Conservation (phyloP, 2,888 invertebrate genomes). For the Urechis unicinctus region DNA sequence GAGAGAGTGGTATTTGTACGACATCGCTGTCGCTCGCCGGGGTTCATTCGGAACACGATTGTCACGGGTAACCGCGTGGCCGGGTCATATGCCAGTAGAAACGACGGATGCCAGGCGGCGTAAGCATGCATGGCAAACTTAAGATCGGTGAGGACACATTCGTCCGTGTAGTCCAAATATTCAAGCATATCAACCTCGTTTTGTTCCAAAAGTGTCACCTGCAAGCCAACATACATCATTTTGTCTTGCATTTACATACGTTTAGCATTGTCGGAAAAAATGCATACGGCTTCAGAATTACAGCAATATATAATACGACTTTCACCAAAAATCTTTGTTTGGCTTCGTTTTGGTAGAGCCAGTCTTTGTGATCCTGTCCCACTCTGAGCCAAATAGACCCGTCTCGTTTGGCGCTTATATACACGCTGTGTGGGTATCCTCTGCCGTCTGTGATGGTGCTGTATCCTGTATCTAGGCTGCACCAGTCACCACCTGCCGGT, state of each 20-base stretch:
- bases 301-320: too few relatives aligned
- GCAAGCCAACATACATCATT: too few relatives aligned
- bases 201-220: constrained; percentile 9
- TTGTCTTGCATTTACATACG: too few relatives aligned
- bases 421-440: constrained; percentile 13
- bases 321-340: too few relatives aligned
- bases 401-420: constrained; percentile 18
- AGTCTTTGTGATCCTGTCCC: constrained; percentile 19
- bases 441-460: constrained; percentile 15
- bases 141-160: constrained; percentile 21
- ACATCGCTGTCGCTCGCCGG: constrained; percentile 14
- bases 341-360: constrained; percentile 14
- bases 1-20: constrained; percentile 14
- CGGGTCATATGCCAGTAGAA: constrained; percentile 18
- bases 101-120: constrained; percentile 23
- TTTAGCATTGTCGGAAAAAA: too few relatives aligned
- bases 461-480: constrained; percentile 18
- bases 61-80: constrained; percentile 2
- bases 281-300: too few relatives aligned
- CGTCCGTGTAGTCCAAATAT: constrained; percentile 18
- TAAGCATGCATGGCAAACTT: constrained; percentile 16
- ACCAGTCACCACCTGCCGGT: constrained; percentile 13
- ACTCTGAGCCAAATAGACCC: constrained; percentile 20
- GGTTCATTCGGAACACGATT: constrained; percentile 7
- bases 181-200: constrained; percentile 10